Evolutionary conservation across 1,140 invertebrate genomes (phyloP), one percentile per base, ranked within the genome.

Genomic region (Berghia stephanieae): DNA sequence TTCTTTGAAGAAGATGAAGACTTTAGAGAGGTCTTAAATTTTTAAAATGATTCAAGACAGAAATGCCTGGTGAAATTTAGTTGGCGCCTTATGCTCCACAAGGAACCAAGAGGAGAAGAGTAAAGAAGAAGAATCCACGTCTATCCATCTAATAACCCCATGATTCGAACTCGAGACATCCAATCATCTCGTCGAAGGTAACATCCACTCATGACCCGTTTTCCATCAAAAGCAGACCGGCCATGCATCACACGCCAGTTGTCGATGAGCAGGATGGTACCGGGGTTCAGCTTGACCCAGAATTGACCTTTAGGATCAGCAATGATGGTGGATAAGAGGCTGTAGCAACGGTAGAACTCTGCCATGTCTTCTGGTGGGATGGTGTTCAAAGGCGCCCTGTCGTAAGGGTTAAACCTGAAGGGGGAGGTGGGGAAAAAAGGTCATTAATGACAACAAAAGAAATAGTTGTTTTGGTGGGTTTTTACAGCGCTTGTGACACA

Each of bases 221-320:
- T 70, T 24, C 86, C 93, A 1, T 91, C 91, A 86, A 94, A 95
- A 0, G 87, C 91, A 38, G 90, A 90, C 68, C 94, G 90, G 0
- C 94, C 94, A 84, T 95, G 94, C 2, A 94, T 85, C 1, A 94
- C 90, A 63, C 94, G 90, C 91, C 93, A 94, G 87, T 95, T 95
- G 82, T 95, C 94, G 71, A 94, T 92, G 57, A 93, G 91, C 46
- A 94, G 87, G 1, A 94, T 91, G 43, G 88, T 92, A 79, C 93
- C 93, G 44, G 93, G 93, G 31, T 83, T 83, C 16, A 94, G 84
- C 85, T 92, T 92, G 21, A 94, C 86, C 80, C 89, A 89, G 89
- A 92, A 91, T 79, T 92, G 90, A 57, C 91, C 90, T 2, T 87
- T 82, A 3, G 89, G 82, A 57, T 91, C 85, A 38, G 91, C 86